A percentile compares a stretch with the other conserved stretches of the same genome.
These are phyloP conservation scores for Nipponacmea schrenckii DNA, from an alignment of 2,888 invertebrate genomes.

Conservation along the genomic window DNA sequence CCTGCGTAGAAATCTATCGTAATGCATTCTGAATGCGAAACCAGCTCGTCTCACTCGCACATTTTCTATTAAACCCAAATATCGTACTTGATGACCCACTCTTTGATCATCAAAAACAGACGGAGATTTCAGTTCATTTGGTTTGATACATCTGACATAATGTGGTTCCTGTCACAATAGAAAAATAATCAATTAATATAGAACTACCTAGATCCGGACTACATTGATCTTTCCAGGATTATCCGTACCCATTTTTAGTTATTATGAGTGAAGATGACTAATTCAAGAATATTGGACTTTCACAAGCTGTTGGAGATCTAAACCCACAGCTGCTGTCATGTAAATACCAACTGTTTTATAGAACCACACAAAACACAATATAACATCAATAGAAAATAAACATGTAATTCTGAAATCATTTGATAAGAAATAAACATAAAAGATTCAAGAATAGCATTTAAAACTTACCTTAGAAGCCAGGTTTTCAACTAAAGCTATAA, in stretches of 20 bases:
- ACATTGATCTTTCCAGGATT: too few relatives aligned
- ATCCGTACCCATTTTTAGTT: too few relatives aligned
- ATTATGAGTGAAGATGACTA: too few relatives aligned
- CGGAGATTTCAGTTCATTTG: slow-evolving; percentile 92
- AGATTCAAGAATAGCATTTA: neutral
- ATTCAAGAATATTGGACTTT: too few relatives aligned
- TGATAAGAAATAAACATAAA: too few relatives aligned
- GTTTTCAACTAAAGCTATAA: slow-evolving; percentile 88
- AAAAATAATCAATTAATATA: neutral
- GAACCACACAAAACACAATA: too few relatives aligned
- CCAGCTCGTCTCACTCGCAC: slow-evolving; percentile 95
- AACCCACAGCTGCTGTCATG: too few relatives aligned
- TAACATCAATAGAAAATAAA: too few relatives aligned
- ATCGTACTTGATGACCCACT: slow-evolving; percentile 73
- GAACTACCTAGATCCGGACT: too few relatives aligned
- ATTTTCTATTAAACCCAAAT: slow-evolving; percentile 94
- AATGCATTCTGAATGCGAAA: slow-evolving; percentile 94
- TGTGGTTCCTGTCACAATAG: slow-evolving; percentile 78
- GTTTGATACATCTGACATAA: slow-evolving; percentile 97
- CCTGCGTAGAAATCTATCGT: slow-evolving; percentile 90
- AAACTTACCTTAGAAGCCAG: slow-evolving; percentile 79
- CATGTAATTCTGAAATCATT: too few relatives aligned
- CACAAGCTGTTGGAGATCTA: too few relatives aligned
- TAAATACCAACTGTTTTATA: too few relatives aligned
- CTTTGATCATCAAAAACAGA: slow-evolving; percentile 86